Percentiles rank a stretch among this genome's conserved stretches.
Conservation (phyloP, 2,113 vertebrate genomes). For the Aythya baeri region DNA sequence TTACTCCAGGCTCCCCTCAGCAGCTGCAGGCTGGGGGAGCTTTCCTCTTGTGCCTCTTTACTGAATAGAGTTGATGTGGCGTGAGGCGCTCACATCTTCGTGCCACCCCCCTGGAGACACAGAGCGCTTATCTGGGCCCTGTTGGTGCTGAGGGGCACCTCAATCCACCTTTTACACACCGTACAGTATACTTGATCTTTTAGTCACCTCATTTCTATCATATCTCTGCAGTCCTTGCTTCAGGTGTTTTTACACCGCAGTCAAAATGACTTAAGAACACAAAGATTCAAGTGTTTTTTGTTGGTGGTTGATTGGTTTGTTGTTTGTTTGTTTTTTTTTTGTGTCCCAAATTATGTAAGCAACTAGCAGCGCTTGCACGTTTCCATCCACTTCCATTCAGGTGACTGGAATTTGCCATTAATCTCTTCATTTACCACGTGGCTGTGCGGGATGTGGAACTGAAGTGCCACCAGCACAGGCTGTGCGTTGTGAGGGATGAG, state of each 20-base stretch:
- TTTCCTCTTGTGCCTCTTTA: rapidly evolving
- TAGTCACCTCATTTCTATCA: background rate
- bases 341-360: background rate
- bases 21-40: background rate
- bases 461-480: background rate
- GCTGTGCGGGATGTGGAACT: rapidly evolving
- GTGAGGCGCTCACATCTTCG: background rate
- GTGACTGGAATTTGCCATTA: background rate
- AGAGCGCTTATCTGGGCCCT: no score
- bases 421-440: background rate
- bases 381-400: background rate
- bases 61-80: no score
- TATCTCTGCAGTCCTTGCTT: background rate
- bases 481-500: background rate
- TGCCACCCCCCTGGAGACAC: rapidly evolving
- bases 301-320: background rate
- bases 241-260: background rate
- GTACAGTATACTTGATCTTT: background rate
- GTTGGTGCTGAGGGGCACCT: background rate
- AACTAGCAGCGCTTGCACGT: background rate
- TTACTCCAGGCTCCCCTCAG: background rate
- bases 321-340: background rate
- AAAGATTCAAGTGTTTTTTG: background rate
- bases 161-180: rapidly evolving
- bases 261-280: background rate